Percentiles rank a stretch among this genome's conserved stretches.
These are phyloP conservation scores for Cerastis leucographa DNA, from an alignment of 2,888 invertebrate species.

Conservation along the genomic window DNA sequence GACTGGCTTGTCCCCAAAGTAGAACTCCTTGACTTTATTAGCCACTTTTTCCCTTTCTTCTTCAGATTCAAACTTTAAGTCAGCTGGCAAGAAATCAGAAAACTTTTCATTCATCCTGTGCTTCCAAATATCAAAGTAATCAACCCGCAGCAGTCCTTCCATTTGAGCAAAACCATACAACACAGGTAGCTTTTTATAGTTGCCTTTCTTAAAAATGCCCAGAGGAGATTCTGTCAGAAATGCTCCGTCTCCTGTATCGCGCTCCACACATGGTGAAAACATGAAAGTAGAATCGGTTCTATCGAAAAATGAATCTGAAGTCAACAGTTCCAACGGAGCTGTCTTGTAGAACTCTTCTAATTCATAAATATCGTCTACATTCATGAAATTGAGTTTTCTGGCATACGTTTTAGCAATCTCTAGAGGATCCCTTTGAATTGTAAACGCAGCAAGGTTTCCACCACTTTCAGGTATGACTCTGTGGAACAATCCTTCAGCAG, in stretches of 20 bases:
- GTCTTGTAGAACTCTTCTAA: slow-evolving; percentile 77
- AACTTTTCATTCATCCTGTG: slow-evolving; percentile 77
- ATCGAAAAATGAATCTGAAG: slow-evolving; percentile 48
- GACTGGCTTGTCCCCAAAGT: slow-evolving; percentile 70
- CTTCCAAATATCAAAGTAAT: slow-evolving; percentile 27
- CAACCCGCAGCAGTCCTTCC: slow-evolving; percentile 13
- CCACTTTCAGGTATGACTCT: neutral
- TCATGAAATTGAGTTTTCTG: slow-evolving; percentile 47
- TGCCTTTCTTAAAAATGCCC: slow-evolving; percentile 69
- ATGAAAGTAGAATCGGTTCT: slow-evolving; percentile 62
- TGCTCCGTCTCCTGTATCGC: slow-evolving; percentile 46
- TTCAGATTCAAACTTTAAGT: slow-evolving; percentile 71
- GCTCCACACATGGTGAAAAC: slow-evolving; percentile 67
- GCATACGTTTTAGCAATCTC: neutral
- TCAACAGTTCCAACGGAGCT: slow-evolving; percentile 67
- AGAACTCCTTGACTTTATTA: slow-evolving; percentile 70
- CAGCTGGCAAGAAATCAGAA: slow-evolving; percentile 77
- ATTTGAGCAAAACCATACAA: slow-evolving; percentile 24
- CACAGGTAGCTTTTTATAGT: slow-evolving; percentile 12
- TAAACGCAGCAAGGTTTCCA: neutral
- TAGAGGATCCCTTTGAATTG: neutral
- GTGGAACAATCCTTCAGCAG: slow-evolving; percentile 60
- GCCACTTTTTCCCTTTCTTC: slow-evolving; percentile 71
- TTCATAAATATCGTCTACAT: slow-evolving; percentile 70
- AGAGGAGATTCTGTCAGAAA: slow-evolving; percentile 74